phyloP scores from a whole-genome alignment of 2,797 vertebrate genomes.

The Pipistrellus kuhlii region DNA sequence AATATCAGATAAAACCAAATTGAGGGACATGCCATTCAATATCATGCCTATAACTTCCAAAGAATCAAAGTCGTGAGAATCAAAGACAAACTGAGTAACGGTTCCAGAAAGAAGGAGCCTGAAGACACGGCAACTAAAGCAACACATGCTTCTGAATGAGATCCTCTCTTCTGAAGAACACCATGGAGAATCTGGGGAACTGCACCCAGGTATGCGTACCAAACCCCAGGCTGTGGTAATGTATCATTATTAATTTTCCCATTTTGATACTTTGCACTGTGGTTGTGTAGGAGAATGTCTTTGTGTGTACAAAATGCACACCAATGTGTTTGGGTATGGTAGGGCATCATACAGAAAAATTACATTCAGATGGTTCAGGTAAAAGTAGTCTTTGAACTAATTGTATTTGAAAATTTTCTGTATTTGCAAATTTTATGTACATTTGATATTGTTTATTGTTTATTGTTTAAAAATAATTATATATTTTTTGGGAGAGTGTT shows the following conservation, averaged over 20 bases:
- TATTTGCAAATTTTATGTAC: constrained; percentile 21
- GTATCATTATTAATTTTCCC: not conserved
- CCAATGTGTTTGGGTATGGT: not conserved
- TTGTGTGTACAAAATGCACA: not conserved
- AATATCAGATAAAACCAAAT: not conserved
- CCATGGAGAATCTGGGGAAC: too few species aligned
- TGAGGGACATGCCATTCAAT: not conserved
- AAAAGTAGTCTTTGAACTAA: not conserved
- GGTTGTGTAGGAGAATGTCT: not conserved
- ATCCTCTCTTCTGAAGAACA: not conserved
- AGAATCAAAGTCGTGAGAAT: not conserved
- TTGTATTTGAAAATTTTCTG: not conserved
- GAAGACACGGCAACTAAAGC: not conserved
- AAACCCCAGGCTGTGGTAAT: not conserved
- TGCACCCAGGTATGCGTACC: not conserved
- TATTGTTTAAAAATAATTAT: not conserved
- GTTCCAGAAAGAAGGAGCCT: not conserved
- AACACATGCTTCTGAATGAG: not conserved
- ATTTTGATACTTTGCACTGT: not conserved
- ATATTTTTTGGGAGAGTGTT: not conserved
- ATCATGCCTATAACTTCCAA: not conserved
- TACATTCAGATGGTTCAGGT: not conserved
- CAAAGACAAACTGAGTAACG: not conserved
- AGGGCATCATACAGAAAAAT: not conserved
- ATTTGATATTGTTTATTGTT: not conserved